Conservation (phyloP, 2,113 vertebrate species). For the Lepisosteus osseus region DNA sequence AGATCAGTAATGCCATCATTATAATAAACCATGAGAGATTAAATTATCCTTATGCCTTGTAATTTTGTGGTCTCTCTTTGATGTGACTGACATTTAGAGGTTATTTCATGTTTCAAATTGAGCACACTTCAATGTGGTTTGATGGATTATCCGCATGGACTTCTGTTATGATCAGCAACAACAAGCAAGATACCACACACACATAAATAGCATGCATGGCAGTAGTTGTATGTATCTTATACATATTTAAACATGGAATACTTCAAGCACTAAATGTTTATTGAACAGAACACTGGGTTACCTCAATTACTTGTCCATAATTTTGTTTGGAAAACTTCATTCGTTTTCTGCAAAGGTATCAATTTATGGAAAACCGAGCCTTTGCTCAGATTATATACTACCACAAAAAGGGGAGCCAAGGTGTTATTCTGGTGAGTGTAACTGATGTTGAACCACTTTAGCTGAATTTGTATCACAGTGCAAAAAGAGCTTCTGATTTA, state of each 20-base stretch:
- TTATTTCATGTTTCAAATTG: constrained; percentile 56
- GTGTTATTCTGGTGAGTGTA: constrained; percentile 39
- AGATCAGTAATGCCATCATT: constrained; percentile 17
- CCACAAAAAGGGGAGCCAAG: constrained; percentile 41
- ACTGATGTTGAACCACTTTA: background rate
- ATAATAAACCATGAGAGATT: constrained; percentile 45
- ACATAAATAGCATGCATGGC: constrained; percentile 14
- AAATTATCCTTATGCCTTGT: constrained; percentile 49
- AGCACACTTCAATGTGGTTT: constrained; percentile 39
- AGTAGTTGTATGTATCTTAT: constrained; percentile 31
- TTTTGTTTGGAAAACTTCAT: background rate
- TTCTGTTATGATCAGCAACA: constrained; percentile 49
- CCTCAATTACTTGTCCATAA: constrained; percentile 20
- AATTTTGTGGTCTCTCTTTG: constrained; percentile 55
- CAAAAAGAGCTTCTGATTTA: too few relatives aligned
- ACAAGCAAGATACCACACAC: constrained; percentile 31
- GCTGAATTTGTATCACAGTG: too few relatives aligned
- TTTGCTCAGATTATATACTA: constrained; percentile 45
- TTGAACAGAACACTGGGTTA: constrained; percentile 42
- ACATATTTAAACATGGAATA: constrained; percentile 43
- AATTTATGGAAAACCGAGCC: constrained; percentile 36
- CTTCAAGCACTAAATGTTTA: constrained; percentile 45
- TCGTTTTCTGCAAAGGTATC: constrained; percentile 2
- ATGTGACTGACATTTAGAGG: constrained; percentile 46
- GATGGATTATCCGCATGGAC: constrained; percentile 42